These are phyloP conservation scores for Cichlasoma orientale DNA, from an alignment of 2,797 vertebrate genomes.

Conservation along the genomic window DNA sequence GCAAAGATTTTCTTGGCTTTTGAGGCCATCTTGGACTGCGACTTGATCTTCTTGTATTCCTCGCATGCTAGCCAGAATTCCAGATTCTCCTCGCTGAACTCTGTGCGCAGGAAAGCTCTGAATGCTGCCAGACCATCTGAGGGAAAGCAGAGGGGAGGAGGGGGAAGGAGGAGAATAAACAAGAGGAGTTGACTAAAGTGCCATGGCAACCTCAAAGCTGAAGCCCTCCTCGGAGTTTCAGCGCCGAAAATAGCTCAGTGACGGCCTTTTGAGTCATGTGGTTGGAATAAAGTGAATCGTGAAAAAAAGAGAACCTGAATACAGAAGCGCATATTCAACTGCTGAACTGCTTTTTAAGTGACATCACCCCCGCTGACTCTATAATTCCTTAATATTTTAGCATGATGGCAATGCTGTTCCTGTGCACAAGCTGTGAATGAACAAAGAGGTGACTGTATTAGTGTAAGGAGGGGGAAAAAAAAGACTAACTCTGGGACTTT, in stretches of 20 bases:
- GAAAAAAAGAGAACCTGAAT: neutral
- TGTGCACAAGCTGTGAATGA: conserved; percentile 1
- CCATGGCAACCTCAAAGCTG: conserved; percentile 76
- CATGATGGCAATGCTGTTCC: neutral
- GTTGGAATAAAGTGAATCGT: conserved; percentile 54
- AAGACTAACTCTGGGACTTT: conserved; percentile 24
- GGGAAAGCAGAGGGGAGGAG: conserved; percentile 44
- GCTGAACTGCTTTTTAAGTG: conserved; percentile 8
- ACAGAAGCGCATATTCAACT: neutral
- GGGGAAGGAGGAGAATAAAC: conserved; percentile 57
- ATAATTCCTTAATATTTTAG: conserved; percentile 28
- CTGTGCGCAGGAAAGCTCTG: conserved; percentile 94
- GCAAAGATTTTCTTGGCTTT: conserved; percentile 97
- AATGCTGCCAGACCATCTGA: conserved; percentile 96
- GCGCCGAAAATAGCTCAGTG: conserved; percentile 64
- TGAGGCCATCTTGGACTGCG: conserved; percentile 95
- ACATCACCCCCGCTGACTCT: conserved; percentile 46
- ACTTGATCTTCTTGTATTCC: conserved; percentile 97
- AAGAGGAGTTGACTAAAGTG: conserved; percentile 64
- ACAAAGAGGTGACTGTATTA: conserved; percentile 53
- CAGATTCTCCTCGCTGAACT: conserved; percentile 98
- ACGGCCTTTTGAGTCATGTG: conserved; percentile 62
- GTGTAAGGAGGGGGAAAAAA: neutral
- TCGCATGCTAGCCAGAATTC: conserved; percentile 99
- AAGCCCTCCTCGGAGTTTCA: conserved; percentile 53